Evolutionary conservation across 2,113 vertebrate species (phyloP), one percentile per base, ranked within the genome.

Genomic region (Euleptes europaea): DNA sequence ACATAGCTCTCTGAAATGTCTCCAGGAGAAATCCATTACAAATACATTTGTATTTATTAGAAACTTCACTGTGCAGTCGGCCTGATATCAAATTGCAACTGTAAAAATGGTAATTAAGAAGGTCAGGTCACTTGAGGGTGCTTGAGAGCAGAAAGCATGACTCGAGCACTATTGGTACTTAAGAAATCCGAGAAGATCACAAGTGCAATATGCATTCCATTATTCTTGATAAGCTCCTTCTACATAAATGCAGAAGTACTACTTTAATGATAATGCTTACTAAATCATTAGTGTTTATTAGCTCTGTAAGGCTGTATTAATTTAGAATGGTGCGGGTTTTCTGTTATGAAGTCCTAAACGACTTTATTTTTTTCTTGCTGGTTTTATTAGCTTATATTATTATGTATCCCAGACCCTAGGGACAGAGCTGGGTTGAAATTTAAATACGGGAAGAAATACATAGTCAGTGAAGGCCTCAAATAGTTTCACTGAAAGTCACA

Each of bases 21-120:
- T 90, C 84, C 49, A 35, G 82, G 80, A 82, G 71, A 92, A 91
- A 91, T 89, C 82, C 90, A 89, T 92, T 93, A 92, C 80, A 93
- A 92, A 92, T 87, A 84, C 75, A 89, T 90, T 91, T 91, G 51
- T 60, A 60, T 82, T 82, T 71, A 42, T 82, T 82, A 54, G 67
- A 71, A 72, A 57, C 38, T 15, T 73, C 35, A 60, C 28, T 60
- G 49, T 15, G 75, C 75, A 83, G 92, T 89, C 70, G 85, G 84
- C 67, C 54, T 38, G 13, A 38, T 90, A 82, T 94, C 87, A 88
- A 78, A 78, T 94, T 92, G 85, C 92, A 89, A 88, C 89, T 87
- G 88, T 92, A 93, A 94, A 91, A 89, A 84, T 0, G 1, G 78
- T 80, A 91, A 86, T 92, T 90, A 90, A 86, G 81, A 87, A 69